Conservation (phyloP, 1,140 invertebrate genomes). For the Aricia agestis region DNA sequence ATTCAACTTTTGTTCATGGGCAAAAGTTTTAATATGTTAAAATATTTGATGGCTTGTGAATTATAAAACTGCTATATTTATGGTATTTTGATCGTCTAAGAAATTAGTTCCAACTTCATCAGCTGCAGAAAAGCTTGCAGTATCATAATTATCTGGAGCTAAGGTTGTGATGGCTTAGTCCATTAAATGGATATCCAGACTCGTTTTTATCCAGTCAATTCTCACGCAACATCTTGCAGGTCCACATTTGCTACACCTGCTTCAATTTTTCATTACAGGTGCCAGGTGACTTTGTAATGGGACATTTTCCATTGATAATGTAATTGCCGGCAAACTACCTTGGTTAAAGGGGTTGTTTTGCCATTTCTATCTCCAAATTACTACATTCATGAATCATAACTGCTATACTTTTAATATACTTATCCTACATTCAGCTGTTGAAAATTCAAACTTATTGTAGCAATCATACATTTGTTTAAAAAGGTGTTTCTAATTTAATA, state of each 20-base stretch:
- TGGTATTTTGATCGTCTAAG: background rate
- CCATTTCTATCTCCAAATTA: no score
- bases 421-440: no score
- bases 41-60: background rate
- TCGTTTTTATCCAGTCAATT: background rate
- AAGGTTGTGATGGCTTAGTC: background rate
- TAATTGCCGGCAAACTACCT: background rate
- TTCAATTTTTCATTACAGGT: conserved; percentile 6
- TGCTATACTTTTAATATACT: no score
- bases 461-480: background rate
- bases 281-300: background rate
- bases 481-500: conserved; percentile 13
- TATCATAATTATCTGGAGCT: background rate
- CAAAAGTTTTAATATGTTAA: background rate
- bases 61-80: no score
- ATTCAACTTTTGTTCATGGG: background rate
- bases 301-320: background rate
- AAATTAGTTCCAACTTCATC: background rate
- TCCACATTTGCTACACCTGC: background rate
- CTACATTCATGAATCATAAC: no score
- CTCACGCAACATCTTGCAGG: conserved; percentile 7
- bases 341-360: no score
- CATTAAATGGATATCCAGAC: background rate
- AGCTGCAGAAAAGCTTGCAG: background rate
- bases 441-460: background rate